Conservation (phyloP, 1,140 invertebrate genomes). For the Apis florea region DNA sequence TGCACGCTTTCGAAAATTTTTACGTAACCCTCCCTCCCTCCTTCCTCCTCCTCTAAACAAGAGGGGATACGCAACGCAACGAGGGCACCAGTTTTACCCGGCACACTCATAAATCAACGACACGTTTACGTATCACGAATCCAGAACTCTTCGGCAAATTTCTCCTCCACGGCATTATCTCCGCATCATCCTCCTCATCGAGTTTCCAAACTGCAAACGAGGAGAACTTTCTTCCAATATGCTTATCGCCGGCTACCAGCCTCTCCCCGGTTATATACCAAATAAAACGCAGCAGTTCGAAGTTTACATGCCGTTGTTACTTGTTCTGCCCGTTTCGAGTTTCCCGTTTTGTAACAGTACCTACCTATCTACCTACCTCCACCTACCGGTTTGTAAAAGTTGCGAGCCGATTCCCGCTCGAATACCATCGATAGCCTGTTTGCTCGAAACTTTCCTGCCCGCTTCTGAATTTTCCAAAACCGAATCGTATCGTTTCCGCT, state of each 20-base stretch:
- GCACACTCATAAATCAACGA: neutral
- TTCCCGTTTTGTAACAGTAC: slow-evolving; percentile 32
- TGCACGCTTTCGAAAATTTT: slow-evolving; percentile 36
- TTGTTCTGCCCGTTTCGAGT: slow-evolving; percentile 16
- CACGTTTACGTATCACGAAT: neutral
- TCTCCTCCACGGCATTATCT: neutral
- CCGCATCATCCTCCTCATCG: neutral
- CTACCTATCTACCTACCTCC: neutral
- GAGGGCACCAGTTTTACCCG: neutral
- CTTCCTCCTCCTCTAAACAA: neutral
- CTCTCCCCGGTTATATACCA: neutral
- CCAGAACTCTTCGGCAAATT: neutral
- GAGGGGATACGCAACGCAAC: neutral
- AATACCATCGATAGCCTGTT: slow-evolving; percentile 11
- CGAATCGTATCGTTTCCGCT: neutral
- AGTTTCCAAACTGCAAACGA: slow-evolving; percentile 8
- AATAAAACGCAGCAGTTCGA: slow-evolving; percentile 10
- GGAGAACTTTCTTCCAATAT: slow-evolving; percentile 27
- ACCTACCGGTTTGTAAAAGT: slow-evolving; percentile 18
- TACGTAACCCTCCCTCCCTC: neutral
- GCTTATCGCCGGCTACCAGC: slow-evolving; percentile 13
- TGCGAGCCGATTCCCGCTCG: slow-evolving; percentile 5
- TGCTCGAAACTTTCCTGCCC: neutral
- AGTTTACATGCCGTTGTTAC: slow-evolving; percentile 4
- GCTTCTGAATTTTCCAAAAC: neutral